phyloP scores from a whole-genome alignment of 2,888 invertebrate species.

The Rhagonycha lutea region DNA sequence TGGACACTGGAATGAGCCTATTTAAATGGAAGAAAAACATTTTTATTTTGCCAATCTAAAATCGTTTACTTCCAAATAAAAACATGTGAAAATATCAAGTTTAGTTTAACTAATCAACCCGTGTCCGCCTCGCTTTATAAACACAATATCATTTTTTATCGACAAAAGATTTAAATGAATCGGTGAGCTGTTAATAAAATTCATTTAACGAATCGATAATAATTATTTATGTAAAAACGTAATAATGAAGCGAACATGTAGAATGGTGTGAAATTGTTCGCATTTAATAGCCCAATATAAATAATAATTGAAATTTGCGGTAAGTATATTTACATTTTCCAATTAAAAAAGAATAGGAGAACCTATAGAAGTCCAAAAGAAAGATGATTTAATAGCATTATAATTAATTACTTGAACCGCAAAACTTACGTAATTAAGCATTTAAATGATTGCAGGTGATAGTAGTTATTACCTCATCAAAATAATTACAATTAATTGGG shows the following conservation, averaged over 20 bases:
- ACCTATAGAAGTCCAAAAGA: not conserved
- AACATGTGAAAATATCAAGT: too few species aligned
- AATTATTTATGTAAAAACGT: too few species aligned
- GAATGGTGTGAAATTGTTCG: not conserved
- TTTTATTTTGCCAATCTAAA: too few species aligned
- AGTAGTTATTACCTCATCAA: not conserved
- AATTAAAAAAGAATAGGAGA: not conserved
- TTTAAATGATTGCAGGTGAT: not conserved
- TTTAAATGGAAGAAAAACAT: too few species aligned
- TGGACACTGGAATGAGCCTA: too few species aligned
- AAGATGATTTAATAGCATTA: not conserved
- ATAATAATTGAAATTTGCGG: not conserved
- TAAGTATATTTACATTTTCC: not conserved
- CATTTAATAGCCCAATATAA: not conserved
- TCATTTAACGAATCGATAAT: too few species aligned
- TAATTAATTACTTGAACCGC: not conserved
- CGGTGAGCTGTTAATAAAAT: too few species aligned
- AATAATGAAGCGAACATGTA: not conserved
- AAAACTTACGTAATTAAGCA: not conserved
- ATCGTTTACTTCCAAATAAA: too few species aligned
- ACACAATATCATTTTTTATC: too few species aligned
- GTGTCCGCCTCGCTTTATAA: too few species aligned
- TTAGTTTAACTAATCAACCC: too few species aligned
- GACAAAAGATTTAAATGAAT: too few species aligned
- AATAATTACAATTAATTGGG: conserved; percentile 1